Evolutionary conservation across 2,888 invertebrate genomes (phyloP).

Genomic region (Rotaria magnacalcarata): DNA sequence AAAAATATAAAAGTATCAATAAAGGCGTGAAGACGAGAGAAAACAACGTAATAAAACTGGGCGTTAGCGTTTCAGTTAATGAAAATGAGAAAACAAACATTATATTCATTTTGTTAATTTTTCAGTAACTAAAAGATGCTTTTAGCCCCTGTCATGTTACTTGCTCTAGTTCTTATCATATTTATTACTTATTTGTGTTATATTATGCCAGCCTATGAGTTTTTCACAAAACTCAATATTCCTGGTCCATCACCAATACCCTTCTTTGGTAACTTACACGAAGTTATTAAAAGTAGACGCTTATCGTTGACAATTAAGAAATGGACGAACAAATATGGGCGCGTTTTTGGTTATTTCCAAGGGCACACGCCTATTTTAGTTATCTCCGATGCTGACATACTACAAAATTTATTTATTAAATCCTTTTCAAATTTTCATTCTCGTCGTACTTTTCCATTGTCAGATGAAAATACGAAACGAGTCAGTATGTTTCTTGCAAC

Average conservation of each 20-base stretch:
- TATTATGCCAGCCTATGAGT: background rate
- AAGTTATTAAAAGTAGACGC: background rate
- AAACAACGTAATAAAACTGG: no score
- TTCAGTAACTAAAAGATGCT: background rate
- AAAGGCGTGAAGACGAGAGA: no score
- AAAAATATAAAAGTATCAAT: no score
- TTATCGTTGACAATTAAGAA: background rate
- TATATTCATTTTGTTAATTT: background rate
- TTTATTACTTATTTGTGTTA: background rate
- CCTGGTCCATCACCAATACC: background rate
- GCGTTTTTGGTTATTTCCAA: constrained; percentile 12
- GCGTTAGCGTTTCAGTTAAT: no score
- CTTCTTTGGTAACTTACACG: background rate
- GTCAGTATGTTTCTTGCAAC: background rate
- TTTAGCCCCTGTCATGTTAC: background rate
- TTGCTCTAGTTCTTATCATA: background rate
- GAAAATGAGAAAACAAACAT: background rate
- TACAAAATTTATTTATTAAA: constrained; percentile 18
- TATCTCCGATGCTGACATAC: background rate
- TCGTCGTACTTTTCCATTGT: background rate
- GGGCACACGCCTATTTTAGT: constrained; percentile 6
- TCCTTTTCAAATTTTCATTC: constrained; percentile 29
- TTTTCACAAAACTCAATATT: constrained; percentile 6
- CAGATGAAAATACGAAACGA: background rate
- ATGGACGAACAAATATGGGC: constrained; percentile 18